phyloP scores from a whole-genome alignment of 35 echinoderm and acorn worm species.

The Apostichopus californicus region DNA sequence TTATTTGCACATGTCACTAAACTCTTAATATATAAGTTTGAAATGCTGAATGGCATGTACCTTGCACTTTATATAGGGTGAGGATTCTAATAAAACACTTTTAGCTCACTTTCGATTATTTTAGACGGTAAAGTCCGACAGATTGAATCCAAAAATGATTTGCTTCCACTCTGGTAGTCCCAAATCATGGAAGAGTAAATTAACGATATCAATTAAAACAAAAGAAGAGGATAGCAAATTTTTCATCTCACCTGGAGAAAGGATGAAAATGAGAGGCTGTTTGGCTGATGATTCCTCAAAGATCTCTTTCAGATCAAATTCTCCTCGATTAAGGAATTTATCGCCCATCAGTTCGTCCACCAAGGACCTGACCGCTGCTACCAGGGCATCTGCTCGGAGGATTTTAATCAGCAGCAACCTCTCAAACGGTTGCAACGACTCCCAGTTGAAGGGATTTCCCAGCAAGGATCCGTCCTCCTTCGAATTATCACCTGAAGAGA shows the following conservation, averaged over 20 bases:
- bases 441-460: constrained; percentile 93
- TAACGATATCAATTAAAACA: background rate
- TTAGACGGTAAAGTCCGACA: too few relatives aligned
- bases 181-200: too few relatives aligned
- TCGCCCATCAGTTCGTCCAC: constrained; percentile 89
- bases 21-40: too few relatives aligned
- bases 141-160: too few relatives aligned
- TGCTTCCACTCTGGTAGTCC: too few relatives aligned
- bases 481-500: background rate
- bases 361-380: constrained; percentile 72
- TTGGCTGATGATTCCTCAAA: constrained; percentile 96
- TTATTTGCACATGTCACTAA: too few relatives aligned
- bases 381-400: constrained; percentile 76
- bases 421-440: constrained; percentile 75
- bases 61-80: too few relatives aligned
- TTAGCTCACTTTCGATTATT: too few relatives aligned
- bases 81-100: too few relatives aligned
- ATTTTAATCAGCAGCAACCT: constrained; percentile 82
- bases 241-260: constrained; percentile 81
- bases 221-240: background rate
- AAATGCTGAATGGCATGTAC: too few relatives aligned
- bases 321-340: constrained; percentile 82
- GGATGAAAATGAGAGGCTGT: constrained; percentile 91
- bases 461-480: constrained; percentile 30
- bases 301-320: constrained; percentile 93